Evolutionary conservation across 92 coral and sea anemone genomes (phyloP).

Genomic region (Zoanthus gigantus): DNA sequence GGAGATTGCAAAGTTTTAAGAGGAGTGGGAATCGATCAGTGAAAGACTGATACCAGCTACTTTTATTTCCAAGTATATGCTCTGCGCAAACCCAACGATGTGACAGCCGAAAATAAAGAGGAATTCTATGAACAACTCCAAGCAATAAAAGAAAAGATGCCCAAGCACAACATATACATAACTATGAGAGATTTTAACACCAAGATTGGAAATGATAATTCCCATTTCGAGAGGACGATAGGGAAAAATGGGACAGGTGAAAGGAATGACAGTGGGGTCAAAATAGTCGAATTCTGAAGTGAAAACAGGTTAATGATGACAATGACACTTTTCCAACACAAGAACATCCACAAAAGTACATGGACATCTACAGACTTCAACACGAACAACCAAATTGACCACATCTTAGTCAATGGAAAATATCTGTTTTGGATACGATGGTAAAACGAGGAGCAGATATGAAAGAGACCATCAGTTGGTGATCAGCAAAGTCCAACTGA

Average conservation of each 20-base stretch:
- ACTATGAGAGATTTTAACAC: background rate
- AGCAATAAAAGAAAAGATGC: background rate
- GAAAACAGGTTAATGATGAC: background rate
- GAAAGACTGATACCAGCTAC: conserved; percentile 9
- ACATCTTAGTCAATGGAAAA: background rate
- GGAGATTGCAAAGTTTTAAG: background rate
- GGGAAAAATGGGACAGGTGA: too few species aligned
- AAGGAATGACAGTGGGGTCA: background rate
- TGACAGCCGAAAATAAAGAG: background rate
- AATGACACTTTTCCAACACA: background rate
- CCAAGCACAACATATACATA: background rate
- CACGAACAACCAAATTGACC: background rate
- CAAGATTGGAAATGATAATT: too few species aligned
- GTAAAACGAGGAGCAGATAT: too few species aligned
- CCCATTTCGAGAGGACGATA: too few species aligned
- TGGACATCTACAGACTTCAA: too few species aligned
- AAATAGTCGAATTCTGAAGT: background rate
- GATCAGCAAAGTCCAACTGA: background rate
- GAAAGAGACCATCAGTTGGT: too few species aligned
- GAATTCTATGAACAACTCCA: background rate
- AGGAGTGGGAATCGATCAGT: background rate
- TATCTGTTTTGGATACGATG: background rate
- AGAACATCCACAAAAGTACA: too few species aligned
- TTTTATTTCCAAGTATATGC: background rate
- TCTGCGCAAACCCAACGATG: background rate